These are phyloP conservation scores for Lasioglossum morio DNA, from an alignment of 2,888 invertebrate genomes.

Conservation along the genomic window DNA sequence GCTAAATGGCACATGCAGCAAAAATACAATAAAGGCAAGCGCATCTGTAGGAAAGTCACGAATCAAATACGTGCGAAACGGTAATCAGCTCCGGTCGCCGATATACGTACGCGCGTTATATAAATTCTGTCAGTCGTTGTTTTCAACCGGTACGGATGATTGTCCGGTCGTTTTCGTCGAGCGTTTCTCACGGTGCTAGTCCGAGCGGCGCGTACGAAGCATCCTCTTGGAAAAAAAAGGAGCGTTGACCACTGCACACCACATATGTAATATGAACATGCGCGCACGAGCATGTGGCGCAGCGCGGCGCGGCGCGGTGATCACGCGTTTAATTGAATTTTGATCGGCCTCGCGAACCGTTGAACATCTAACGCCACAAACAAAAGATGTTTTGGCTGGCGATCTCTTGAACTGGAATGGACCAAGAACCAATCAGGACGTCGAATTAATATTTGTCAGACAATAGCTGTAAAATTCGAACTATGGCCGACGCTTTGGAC, in stretches of 20 bases:
- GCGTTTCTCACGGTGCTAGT: conserved; percentile 53
- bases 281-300: not conserved
- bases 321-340: conserved; percentile 25
- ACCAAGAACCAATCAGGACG: conserved; percentile 43
- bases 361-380: not conserved
- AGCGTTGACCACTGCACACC: not conserved
- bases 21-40: conserved; percentile 72
- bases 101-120: conserved; percentile 50
- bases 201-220: not conserved
- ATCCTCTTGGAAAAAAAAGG: not conserved
- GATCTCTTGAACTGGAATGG: not conserved
- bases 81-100: conserved; percentile 51
- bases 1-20: conserved; percentile 71
- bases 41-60: conserved; percentile 80
- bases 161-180: conserved; percentile 40
- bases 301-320: too few relatives aligned
- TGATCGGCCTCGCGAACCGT: not conserved
- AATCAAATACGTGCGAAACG: conserved; percentile 82
- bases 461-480: conserved; percentile 63
- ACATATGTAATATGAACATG: not conserved
- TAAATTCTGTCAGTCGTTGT: conserved; percentile 52
- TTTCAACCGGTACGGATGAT: conserved; percentile 41
- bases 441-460: conserved; percentile 64
- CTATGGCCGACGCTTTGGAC: conserved; percentile 46
- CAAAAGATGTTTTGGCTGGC: too few relatives aligned